Evolutionary conservation across 2,113 vertebrate genomes (phyloP).

Genomic region (Microcebus lehilahytsara): DNA sequence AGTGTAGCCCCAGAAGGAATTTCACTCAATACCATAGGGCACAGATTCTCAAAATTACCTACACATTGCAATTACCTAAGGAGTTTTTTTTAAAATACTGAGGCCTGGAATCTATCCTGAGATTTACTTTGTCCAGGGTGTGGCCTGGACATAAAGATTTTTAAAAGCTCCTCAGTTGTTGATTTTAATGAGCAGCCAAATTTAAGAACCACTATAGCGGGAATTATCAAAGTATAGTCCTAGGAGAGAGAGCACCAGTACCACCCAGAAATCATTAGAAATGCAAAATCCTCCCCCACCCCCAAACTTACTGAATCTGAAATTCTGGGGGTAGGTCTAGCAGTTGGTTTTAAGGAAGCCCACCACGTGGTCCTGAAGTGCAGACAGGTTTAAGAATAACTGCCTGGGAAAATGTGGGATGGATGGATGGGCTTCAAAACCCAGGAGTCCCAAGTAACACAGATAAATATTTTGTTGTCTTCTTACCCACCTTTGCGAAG

Average conservation of each 20-base stretch:
- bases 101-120: neutral
- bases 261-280: neutral
- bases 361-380: neutral
- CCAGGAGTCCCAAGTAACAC: neutral
- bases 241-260: neutral
- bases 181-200: neutral
- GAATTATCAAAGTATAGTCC: neutral
- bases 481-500: neutral
- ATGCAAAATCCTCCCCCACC: neutral
- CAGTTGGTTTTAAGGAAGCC: neutral
- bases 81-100: neutral
- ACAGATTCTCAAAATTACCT: neutral
- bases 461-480: neutral
- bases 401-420: neutral
- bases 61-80: neutral
- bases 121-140: neutral
- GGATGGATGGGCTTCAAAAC: neutral
- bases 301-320: neutral
- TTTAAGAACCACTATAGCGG: neutral
- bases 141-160: neutral
- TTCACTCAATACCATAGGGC: neutral
- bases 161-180: neutral
- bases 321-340: neutral
- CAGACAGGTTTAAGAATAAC: neutral
- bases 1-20: neutral